These are phyloP conservation scores for Meda fulgida DNA, from an alignment of 2,797 vertebrate species.

Conservation along the genomic window DNA sequence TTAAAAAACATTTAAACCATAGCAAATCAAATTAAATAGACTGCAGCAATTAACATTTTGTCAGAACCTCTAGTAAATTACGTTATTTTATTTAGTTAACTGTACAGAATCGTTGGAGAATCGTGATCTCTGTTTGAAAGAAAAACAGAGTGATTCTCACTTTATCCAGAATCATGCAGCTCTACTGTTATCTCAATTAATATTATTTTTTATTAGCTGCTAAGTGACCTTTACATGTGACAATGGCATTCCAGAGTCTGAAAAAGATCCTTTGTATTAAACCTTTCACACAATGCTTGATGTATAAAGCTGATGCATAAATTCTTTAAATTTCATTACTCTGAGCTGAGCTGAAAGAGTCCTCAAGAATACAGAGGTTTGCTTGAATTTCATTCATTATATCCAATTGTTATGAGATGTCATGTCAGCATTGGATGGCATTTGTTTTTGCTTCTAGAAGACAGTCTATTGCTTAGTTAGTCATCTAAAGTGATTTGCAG, in stretches of 20 bases:
- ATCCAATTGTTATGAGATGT: not conserved
- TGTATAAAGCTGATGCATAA: not conserved
- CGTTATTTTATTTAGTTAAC: no score
- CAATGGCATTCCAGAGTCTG: not conserved
- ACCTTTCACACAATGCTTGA: not conserved
- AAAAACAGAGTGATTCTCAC: no score
- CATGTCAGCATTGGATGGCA: not conserved
- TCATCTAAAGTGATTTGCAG: conserved; percentile 8
- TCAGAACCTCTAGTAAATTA: no score
- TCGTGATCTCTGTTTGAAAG: no score
- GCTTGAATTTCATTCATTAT: not conserved
- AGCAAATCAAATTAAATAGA: no score
- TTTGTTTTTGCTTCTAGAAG: not conserved
- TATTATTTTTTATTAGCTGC: not conserved
- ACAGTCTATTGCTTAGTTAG: conserved; percentile 8
- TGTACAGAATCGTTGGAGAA: no score
- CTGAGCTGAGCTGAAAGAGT: not conserved
- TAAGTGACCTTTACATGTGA: not conserved
- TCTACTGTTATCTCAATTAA: no score
- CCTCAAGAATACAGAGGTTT: not conserved
- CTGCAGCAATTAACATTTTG: no score
- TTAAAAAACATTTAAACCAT: no score
- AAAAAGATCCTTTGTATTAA: not conserved
- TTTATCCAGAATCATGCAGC: no score
- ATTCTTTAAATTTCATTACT: not conserved